These are phyloP conservation scores for Carassius auratus DNA, from an alignment of 2,113 vertebrate species.

Conservation along the genomic window DNA sequence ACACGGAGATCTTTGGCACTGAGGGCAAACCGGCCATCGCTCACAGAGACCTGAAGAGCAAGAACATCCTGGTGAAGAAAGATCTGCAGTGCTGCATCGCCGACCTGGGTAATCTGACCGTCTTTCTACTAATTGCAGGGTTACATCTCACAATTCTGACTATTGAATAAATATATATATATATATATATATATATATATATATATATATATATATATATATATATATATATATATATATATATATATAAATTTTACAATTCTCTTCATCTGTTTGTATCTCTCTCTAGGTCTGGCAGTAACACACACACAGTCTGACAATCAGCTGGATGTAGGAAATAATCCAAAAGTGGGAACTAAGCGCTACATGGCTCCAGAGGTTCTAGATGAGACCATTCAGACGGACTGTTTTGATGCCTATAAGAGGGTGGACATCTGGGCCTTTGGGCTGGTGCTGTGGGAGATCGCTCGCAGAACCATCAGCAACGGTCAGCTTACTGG, in stretches of 20 bases:
- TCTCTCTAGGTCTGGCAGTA: constrained; percentile 76
- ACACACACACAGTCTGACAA: constrained; percentile 81
- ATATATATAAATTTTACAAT: neutral
- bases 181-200: too few species aligned
- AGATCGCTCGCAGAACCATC: constrained; percentile 78
- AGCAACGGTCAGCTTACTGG: constrained; percentile 74
- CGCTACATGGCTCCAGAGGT: constrained; percentile 83
- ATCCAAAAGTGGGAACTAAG: constrained; percentile 82
- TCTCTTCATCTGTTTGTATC: neutral
- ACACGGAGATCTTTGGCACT: constrained; percentile 81
- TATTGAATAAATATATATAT: too few species aligned
- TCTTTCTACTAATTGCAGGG: too few species aligned
- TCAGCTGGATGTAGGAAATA: constrained; percentile 80
- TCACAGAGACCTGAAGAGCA: constrained; percentile 82
- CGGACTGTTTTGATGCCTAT: constrained; percentile 81
- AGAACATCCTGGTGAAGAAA: constrained; percentile 82
- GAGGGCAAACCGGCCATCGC: constrained; percentile 82
- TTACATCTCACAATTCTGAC: too few species aligned
- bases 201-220: too few species aligned
- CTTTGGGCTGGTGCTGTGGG: constrained; percentile 82
- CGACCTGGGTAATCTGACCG: constrained; percentile 71
- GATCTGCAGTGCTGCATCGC: constrained; percentile 83
- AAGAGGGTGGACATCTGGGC: constrained; percentile 84
- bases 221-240: too few species aligned
- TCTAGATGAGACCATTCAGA: constrained; percentile 80